A percentile compares a stretch with the other conserved stretches of the same genome.
Evolutionary conservation across 2,797 vertebrate genomes (phyloP).

Genomic region (Crocidura indochinensis): DNA sequence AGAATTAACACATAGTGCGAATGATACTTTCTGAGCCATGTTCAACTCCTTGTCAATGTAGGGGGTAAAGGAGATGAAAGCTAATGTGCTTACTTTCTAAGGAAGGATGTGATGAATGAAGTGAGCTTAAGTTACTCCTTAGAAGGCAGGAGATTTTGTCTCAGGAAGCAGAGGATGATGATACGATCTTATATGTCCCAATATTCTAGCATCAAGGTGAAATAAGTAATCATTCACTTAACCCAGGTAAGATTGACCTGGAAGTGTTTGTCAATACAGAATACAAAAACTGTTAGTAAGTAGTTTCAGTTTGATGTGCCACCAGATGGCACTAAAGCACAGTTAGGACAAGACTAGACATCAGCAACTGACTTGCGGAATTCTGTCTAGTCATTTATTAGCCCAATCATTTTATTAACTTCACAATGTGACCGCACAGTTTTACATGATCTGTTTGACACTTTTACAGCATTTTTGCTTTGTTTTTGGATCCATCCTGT

Average conservation of each 20-base stretch:
- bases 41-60: background rate
- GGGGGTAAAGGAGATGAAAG: background rate
- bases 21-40: background rate
- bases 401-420: constrained; percentile 7
- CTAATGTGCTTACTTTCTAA: constrained; percentile 54
- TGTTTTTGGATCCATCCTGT: too few species aligned
- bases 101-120: background rate
- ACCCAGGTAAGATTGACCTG: background rate
- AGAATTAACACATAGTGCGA: constrained; percentile 35
- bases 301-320: background rate
- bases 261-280: background rate
- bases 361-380: background rate
- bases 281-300: background rate
- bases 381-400: constrained; percentile 6
- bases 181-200: background rate
- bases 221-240: background rate
- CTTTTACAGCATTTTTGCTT: too few species aligned
- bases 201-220: background rate
- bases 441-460: constrained; percentile 32
- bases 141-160: background rate
- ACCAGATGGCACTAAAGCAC: constrained; percentile 23
- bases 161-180: background rate
- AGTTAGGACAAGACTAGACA: background rate
- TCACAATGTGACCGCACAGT: background rate
- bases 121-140: background rate